Percentiles rank a stretch among this genome's conserved stretches.
phyloP scores from a whole-genome alignment of 1,140 invertebrate species.

The Planococcus citri region DNA sequence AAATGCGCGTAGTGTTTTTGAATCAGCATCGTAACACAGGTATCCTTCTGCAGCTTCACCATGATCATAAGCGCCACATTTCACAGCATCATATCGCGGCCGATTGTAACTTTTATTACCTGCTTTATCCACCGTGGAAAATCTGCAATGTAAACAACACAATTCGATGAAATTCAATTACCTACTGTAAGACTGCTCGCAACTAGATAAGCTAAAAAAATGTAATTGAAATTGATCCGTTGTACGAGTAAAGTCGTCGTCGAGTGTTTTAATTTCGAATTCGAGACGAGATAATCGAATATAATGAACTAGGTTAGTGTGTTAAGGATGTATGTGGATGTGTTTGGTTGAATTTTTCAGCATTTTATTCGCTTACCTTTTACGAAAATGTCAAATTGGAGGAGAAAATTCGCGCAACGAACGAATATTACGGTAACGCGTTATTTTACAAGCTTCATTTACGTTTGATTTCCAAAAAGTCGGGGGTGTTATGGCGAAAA shows the following conservation, averaged over 20 bases:
- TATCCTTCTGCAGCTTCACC: background rate
- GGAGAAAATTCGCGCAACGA: background rate
- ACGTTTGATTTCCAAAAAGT: background rate
- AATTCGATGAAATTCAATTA: no score
- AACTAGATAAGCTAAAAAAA: no score
- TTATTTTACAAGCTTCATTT: background rate
- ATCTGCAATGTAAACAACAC: background rate
- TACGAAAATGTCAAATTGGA: background rate
- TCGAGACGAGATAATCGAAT: background rate
- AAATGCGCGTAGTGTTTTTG: constrained; percentile 14
- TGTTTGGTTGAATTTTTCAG: no score
- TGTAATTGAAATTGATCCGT: no score
- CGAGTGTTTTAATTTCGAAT: background rate
- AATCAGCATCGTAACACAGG: background rate
- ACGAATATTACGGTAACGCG: background rate
- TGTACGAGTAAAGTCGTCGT: no score
- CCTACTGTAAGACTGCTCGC: no score
- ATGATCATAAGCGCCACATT: background rate
- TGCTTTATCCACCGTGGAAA: background rate
- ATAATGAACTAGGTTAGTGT: background rate
- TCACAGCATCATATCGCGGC: background rate
- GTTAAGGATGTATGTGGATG: background rate
- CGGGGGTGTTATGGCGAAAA: background rate
- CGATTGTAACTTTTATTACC: background rate
- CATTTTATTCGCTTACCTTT: background rate